Percentiles rank a stretch among this genome's conserved stretches.
These are phyloP conservation scores for Crematogaster levior DNA, from an alignment of 2,888 invertebrate species.

Conservation along the genomic window DNA sequence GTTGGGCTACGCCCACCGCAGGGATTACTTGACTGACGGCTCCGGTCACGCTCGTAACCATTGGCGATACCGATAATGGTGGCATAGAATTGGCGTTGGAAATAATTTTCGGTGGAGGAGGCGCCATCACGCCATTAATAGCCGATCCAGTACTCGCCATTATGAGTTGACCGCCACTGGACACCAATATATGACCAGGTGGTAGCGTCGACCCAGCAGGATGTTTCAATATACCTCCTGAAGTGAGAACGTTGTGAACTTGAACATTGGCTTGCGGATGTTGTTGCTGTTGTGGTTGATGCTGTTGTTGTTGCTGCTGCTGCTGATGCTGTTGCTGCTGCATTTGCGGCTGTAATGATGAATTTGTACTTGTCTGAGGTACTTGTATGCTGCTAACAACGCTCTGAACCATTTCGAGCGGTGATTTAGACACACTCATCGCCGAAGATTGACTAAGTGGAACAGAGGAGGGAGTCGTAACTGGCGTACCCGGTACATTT, in stretches of 20 bases:
- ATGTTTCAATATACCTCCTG: constrained; percentile 85
- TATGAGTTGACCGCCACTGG: constrained; percentile 91
- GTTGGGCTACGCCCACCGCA: constrained; percentile 88
- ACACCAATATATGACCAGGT: constrained; percentile 91
- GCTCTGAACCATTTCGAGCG: constrained; percentile 92
- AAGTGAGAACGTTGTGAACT: constrained; percentile 83
- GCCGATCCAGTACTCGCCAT: constrained; percentile 88
- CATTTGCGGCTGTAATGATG: constrained; percentile 75
- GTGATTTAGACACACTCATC: constrained; percentile 87
- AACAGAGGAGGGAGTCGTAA: constrained; percentile 67
- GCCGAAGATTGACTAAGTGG: constrained; percentile 79
- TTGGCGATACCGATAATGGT: constrained; percentile 88
- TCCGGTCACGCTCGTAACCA: constrained; percentile 89
- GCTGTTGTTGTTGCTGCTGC: constrained; percentile 67
- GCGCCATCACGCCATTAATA: constrained; percentile 88
- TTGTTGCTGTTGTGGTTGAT: constrained; percentile 82
- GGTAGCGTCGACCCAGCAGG: constrained; percentile 86
- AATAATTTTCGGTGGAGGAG: constrained; percentile 87
- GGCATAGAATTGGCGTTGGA: constrained; percentile 87
- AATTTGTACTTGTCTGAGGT: constrained; percentile 84
- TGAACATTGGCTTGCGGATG: constrained; percentile 78
- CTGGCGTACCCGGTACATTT: constrained; percentile 81
- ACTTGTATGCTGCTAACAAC: constrained; percentile 91
- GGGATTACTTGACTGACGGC: constrained; percentile 90
- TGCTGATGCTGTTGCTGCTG: constrained; percentile 63